Conservation (phyloP, 2,888 invertebrate genomes). For the Epinotia ramella region DNA sequence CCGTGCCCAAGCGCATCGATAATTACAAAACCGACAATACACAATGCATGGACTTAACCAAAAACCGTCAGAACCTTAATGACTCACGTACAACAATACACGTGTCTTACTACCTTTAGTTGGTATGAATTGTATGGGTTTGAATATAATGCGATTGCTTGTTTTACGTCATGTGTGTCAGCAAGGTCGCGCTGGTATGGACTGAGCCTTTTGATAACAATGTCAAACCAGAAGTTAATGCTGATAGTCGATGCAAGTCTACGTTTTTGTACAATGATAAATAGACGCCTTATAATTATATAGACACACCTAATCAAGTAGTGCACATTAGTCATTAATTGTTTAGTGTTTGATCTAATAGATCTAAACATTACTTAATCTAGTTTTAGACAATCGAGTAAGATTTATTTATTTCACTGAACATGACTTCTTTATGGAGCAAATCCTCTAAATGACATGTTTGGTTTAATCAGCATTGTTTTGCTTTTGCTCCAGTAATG, state of each 20-base stretch:
- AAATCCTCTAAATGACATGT: not conserved
- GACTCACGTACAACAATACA: constrained; percentile 83
- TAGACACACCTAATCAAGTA: not conserved
- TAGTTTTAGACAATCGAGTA: not conserved
- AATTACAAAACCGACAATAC: constrained; percentile 67
- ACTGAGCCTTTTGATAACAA: constrained; percentile 42
- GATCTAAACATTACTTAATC: not conserved
- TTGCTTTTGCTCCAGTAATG: constrained; percentile 89
- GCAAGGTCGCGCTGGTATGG: constrained; percentile 42
- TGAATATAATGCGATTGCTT: constrained; percentile 47
- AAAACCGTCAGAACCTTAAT: constrained; percentile 73
- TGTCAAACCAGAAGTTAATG: constrained; percentile 43
- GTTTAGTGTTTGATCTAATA: not conserved
- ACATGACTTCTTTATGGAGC: not conserved
- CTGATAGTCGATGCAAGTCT: constrained; percentile 23
- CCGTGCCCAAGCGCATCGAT: constrained; percentile 65
- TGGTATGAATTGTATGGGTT: constrained; percentile 54
- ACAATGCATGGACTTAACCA: constrained; percentile 82
- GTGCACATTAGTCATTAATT: not conserved
- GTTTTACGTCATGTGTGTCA: constrained; percentile 38
- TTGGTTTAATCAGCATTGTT: not conserved
- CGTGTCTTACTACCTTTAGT: constrained; percentile 68
- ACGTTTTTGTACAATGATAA: constrained; percentile 21
- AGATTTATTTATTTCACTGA: too few species aligned
- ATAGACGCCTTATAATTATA: constrained; percentile 24